Evolutionary conservation across 2,113 vertebrate species (phyloP).

Genomic region (Pungitius pungitius): DNA sequence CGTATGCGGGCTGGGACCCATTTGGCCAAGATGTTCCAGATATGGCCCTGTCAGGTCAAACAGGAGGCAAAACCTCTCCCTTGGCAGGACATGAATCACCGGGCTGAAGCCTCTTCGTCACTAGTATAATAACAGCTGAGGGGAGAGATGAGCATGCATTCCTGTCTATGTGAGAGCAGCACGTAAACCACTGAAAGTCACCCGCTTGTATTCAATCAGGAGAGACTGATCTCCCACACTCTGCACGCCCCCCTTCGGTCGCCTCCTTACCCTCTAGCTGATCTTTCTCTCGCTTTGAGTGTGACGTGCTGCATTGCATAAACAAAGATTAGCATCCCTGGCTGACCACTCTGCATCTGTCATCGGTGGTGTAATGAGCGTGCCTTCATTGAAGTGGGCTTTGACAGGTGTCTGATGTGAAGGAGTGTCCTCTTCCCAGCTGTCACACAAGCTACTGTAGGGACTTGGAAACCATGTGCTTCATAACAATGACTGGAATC

Average conservation of each 20-base stretch:
- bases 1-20: constrained; percentile 46
- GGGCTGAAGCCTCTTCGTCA: constrained; percentile 61
- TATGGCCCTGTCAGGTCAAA: constrained; percentile 69
- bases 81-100: constrained; percentile 80
- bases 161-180: constrained; percentile 63
- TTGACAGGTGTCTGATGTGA: constrained; percentile 68
- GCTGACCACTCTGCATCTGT: constrained; percentile 67
- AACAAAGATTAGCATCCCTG: constrained; percentile 70
- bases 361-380: constrained; percentile 63
- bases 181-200: constrained; percentile 68
- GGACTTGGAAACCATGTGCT: constrained; percentile 46
- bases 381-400: constrained; percentile 65
- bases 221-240: constrained; percentile 54
- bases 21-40: constrained; percentile 54
- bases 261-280: constrained; percentile 30
- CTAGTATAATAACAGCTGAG: constrained; percentile 78
- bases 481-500: constrained; percentile 53
- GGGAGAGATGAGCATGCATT: constrained; percentile 63
- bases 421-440: constrained; percentile 54
- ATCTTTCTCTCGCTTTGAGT: constrained; percentile 64
- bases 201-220: constrained; percentile 59
- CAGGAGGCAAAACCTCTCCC: constrained; percentile 68
- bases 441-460: constrained; percentile 59
- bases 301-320: constrained; percentile 57
- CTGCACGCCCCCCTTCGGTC: background rate